Base-by-base conservation (phyloP, 2,888 invertebrate species). In the Oscheius sp. region DNA sequence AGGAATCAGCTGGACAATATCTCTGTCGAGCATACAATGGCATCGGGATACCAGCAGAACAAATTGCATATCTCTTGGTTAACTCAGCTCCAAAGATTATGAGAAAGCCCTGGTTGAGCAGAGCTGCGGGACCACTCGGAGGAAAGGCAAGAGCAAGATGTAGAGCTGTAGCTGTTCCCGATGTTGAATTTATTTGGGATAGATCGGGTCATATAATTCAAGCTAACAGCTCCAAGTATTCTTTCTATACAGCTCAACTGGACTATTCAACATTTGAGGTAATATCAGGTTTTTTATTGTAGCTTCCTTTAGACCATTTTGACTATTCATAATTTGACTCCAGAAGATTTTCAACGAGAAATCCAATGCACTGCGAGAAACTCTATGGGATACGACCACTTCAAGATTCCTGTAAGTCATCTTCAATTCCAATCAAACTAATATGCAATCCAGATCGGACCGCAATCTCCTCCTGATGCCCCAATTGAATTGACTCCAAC, bases 221-320 rank as follows among this genome's bases (percentile, higher is more conserved):
- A 47, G 77, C 74, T 26, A 85, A 85, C 68, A 80, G 73, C 41
- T 74, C 80, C 14, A 85, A 85, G 63, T 85, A 82, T 61, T 68
- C 78, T 2, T 70, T 85, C 33, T 57, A 68, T 20, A 80, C 78
- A 32, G 72, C 68, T 6, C 82, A 80, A 56, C 33, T 84, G 20
- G 83, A 82, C 65, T 78, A 80, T 51, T 70, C 74, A 0, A 83
- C 83, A 2, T 82, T 78, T 65, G 82, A 84, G 75, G 81, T 80
- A 28, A 28, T 36, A 0, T 17, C 6, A 26, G 14, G 26, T 41
- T 12, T 36, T 50, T 44, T 38, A 59, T 22, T 8, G 20, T 36
- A 41, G n/a, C n/a, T 1, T 3, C 28, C 70, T 80, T 59, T 54
- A 82, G 81, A 82, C 80, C 54, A 77, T 74, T 8, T 70, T 85